These are phyloP conservation scores for Ips nitidus DNA, from an alignment of 1,140 invertebrate species.

Conservation along the genomic window DNA sequence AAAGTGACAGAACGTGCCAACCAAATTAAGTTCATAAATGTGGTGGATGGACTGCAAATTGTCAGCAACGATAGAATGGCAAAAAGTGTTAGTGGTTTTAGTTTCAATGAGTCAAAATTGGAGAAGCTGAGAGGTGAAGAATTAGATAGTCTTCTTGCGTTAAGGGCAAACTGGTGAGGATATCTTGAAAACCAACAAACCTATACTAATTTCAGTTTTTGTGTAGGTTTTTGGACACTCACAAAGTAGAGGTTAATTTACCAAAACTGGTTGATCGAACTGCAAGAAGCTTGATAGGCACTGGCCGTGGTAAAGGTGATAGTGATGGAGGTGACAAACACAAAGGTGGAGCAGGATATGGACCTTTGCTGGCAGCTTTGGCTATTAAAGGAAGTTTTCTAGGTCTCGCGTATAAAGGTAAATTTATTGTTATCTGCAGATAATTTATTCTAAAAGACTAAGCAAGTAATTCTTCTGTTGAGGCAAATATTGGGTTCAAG, in stretches of 20 bases:
- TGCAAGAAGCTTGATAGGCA: conserved; percentile 54
- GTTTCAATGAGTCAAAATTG: conserved; percentile 56
- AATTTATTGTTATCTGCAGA: conserved; percentile 1
- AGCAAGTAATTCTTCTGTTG: too few species aligned
- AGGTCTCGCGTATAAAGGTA: conserved; percentile 70
- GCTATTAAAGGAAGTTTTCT: conserved; percentile 70
- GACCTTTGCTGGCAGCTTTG: conserved; percentile 57
- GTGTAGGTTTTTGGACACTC: conserved; percentile 58
- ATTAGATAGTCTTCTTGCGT: conserved; percentile 60
- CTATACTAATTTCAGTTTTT: neutral
- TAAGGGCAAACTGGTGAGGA: conserved; percentile 55
- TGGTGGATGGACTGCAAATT: conserved; percentile 63
- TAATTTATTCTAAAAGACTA: neutral
- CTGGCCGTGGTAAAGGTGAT: conserved; percentile 62
- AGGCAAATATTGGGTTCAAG: too few species aligned
- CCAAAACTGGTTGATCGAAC: conserved; percentile 49
- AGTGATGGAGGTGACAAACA: conserved; percentile 48
- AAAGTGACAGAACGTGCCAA: conserved; percentile 65
- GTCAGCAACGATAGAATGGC: conserved; percentile 45
- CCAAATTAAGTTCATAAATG: conserved; percentile 60
- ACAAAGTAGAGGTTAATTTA: conserved; percentile 61
- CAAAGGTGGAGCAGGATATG: conserved; percentile 53
- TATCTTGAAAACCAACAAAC: neutral
- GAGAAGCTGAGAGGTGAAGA: conserved; percentile 53
- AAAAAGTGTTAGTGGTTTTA: conserved; percentile 19